These are phyloP conservation scores for Thecophora atra DNA, from an alignment of 2,888 invertebrate genomes.

Conservation along the genomic window DNA sequence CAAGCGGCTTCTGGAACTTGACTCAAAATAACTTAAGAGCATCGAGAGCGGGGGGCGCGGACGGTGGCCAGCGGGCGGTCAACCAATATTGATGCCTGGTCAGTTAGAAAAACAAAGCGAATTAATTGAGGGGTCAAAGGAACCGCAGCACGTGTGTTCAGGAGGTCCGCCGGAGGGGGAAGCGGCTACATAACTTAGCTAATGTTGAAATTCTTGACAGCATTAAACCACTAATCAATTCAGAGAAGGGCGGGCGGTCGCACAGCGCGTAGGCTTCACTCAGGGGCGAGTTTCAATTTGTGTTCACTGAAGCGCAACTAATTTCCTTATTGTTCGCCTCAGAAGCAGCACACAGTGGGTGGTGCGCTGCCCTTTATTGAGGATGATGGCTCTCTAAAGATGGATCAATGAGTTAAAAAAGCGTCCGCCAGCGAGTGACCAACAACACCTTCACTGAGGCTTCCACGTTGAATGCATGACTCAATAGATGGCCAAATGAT, in stretches of 20 bases:
- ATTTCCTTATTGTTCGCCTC: slow-evolving; percentile 36
- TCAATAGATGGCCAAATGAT: slow-evolving; percentile 35
- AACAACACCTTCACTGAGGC: slow-evolving; percentile 18
- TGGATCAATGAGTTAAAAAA: slow-evolving; percentile 7
- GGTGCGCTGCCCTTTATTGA: neutral
- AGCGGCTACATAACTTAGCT: slow-evolving; percentile 8
- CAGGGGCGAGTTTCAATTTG: slow-evolving; percentile 30
- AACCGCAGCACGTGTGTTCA: slow-evolving; percentile 37
- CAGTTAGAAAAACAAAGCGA: slow-evolving; percentile 59
- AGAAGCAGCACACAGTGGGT: neutral
- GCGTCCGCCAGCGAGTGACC: slow-evolving; percentile 21
- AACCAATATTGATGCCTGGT: slow-evolving; percentile 54
- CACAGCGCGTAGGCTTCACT: slow-evolving; percentile 45
- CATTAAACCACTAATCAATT: slow-evolving; percentile 33
- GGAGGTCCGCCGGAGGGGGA: neutral
- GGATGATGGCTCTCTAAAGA: too few species aligned
- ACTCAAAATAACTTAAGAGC: slow-evolving; percentile 10
- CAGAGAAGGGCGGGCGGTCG: slow-evolving; percentile 5
- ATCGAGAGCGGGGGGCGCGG: neutral
- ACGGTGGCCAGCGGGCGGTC: slow-evolving; percentile 21
- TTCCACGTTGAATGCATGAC: neutral
- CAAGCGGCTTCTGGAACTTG: slow-evolving; percentile 33
- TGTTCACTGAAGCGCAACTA: slow-evolving; percentile 36
- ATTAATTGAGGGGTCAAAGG: slow-evolving; percentile 60
- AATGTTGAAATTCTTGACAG: slow-evolving; percentile 30